Conservation (phyloP, 2,113 vertebrate genomes). For the Anser brachyrhynchus region DNA sequence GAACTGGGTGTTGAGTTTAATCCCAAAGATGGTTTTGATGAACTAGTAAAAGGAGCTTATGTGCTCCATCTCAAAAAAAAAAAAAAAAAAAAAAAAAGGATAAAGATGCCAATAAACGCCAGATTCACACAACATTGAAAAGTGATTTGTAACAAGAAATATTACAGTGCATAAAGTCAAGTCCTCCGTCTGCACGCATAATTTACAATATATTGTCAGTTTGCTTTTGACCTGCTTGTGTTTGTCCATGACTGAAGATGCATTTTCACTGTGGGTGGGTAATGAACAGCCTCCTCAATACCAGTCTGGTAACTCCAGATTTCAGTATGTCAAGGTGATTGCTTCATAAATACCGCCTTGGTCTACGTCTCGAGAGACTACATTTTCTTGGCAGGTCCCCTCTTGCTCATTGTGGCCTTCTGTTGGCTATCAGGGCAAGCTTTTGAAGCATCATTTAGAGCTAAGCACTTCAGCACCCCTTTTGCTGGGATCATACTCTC, state of each 20-base stretch:
- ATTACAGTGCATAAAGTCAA: slow-evolving; percentile 48
- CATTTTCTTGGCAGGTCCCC: neutral
- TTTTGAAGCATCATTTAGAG: neutral
- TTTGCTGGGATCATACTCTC: neutral
- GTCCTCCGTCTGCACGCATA: slow-evolving; percentile 29
- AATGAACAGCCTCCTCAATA: slow-evolving; percentile 60
- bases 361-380: neutral
- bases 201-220: slow-evolving; percentile 38
- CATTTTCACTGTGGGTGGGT: slow-evolving; percentile 6
- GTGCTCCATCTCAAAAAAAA: neutral
- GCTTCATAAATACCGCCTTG: neutral
- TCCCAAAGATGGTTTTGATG: neutral
- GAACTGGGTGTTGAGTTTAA: neutral
- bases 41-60: neutral
- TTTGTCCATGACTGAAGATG: neutral
- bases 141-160: slow-evolving; percentile 67
- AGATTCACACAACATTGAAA: neutral
- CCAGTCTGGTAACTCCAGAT: slow-evolving; percentile 22
- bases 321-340: slow-evolving; percentile 52
- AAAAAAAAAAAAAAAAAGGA: neutral
- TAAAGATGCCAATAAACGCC: slow-evolving; percentile 15
- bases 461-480: neutral
- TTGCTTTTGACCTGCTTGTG: slow-evolving; percentile 53
- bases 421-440: neutral
- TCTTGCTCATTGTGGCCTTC: neutral